Evolutionary conservation across 2,888 invertebrate genomes (phyloP), one percentile per base, ranked within the genome.

Genomic region (Aphrophora alni): DNA sequence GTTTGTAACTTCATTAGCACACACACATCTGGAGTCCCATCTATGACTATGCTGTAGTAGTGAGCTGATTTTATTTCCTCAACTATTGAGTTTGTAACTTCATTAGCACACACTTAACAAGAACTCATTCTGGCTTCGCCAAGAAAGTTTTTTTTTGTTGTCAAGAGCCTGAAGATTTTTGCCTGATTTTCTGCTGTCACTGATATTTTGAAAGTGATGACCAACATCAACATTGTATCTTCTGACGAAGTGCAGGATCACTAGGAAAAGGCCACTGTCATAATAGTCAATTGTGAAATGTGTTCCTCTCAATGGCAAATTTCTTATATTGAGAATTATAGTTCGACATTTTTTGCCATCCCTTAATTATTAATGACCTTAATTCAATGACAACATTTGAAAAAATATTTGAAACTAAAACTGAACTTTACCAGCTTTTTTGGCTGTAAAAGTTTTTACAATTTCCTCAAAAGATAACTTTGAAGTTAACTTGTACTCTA

Each of bases 261-360:
- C 75, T n/a, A 75, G 75, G 38, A 75, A 75, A 73, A 75, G 8
- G 14, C 75, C 75, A 75, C 75, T 38, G 75, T 75, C 75, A 38
- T 75, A 38, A 38, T 24, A 75, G 38, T 75, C 75, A 14, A 75
- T 75, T 33, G 75, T 75, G 21, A 38, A 38, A 38, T 75, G 38
- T 7, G 75, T 33, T 38, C 75, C 21, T 75, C 75, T 75, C 12
- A 75, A 75, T 14, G 75, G 75, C 44, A 38, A 33, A 24, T 75
- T 75, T 33, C 75, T 38, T 75, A n/a, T n/a, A n/a, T n/a, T n/a
- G n/a, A n/a, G n/a, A n/a, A n/a, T n/a, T n/a, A n/a, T n/a, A n/a
- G n/a, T n/a, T n/a, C n/a, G n/a, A n/a, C n/a, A n/a, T n/a, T n/a
- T n/a, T n/a, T n/a, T n/a, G n/a, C n/a, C n/a, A n/a, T n/a, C n/a